Evolutionary conservation across 2,113 vertebrate genomes (phyloP).

Genomic region (Catharus fuscescens): DNA sequence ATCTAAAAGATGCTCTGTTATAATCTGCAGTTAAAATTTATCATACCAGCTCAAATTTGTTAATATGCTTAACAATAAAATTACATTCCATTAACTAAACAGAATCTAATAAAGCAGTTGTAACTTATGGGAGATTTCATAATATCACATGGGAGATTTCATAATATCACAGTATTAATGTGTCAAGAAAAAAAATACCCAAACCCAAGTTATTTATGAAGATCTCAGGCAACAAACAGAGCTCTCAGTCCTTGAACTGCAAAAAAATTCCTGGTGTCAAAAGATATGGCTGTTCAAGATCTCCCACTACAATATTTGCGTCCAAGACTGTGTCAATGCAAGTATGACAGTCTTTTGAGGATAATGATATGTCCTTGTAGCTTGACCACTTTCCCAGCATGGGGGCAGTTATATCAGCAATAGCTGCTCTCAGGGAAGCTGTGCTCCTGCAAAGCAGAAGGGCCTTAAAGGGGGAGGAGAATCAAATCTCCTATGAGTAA

Average conservation of each 20-base stretch:
- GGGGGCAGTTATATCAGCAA: background rate
- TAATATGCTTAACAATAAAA: background rate
- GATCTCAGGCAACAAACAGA: background rate
- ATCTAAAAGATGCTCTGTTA: background rate
- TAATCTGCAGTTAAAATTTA: background rate
- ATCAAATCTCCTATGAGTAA: background rate
- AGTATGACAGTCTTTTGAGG: background rate
- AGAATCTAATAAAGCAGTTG: background rate
- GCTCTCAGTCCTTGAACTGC: background rate
- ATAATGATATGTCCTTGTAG: background rate
- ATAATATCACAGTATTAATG: background rate
- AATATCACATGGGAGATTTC: background rate
- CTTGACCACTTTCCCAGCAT: accelerated
- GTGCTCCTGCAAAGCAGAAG: background rate
- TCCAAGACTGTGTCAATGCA: background rate
- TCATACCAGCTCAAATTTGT: background rate
- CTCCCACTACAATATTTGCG: background rate
- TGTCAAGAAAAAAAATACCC: background rate
- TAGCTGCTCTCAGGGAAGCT: background rate
- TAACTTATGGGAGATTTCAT: background rate
- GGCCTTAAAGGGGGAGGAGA: background rate
- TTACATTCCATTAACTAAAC: background rate
- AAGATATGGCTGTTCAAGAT: background rate
- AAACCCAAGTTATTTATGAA: background rate
- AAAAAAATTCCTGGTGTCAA: background rate